Evolutionary conservation across 1,140 invertebrate species (phyloP), one percentile per base, ranked within the genome.

Genomic region (Macrotrachela quadricornifera): DNA sequence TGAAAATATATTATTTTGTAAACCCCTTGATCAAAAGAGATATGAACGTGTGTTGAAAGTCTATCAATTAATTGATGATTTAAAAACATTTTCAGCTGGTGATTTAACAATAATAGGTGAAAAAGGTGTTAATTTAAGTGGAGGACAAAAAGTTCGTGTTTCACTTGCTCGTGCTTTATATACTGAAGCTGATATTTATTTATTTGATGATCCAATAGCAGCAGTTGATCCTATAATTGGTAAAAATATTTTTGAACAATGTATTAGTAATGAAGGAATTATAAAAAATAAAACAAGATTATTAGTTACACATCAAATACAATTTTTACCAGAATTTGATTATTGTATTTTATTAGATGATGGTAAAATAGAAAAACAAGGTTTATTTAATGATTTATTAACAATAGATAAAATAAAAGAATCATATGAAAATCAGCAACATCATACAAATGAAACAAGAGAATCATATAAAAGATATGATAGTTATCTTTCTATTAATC

Each of bases 1-100:
- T 43, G 83, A 90, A 37, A 96, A 96, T 63, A 91, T 96, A 62
- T 67, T 92, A 6, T 94, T 92, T 72, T 87, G 86, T 0, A 79
- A 77, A 61, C 66, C 76, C 1, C 86, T 80, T 58, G 79, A 90
- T 63, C 75, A 77, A 47, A 71, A 70, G 15, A 78, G 77, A 66
- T 95, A 92, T 64, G 74, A 74, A 64, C 73, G 64, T 58, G 68
- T 71, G 0, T 61, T 95, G 1, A 77, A 81, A 62, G 82, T 81
- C 0, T 94, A 88, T 67, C 82, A 81, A 9, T 68, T 96, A 11
- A 73, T 72, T 38, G 77, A 81, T 60, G 85, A 85, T 70, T 65
- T 85, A 17, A 66, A 75, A 58, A 50, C 73, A 64, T 64, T 57
- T 15, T 72, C 77, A n/a, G 67, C 71, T 44, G 75, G 75, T 16